Base-by-base conservation (phyloP, 2,888 invertebrate genomes). In the Thecocarcelia acutangulata region DNA sequence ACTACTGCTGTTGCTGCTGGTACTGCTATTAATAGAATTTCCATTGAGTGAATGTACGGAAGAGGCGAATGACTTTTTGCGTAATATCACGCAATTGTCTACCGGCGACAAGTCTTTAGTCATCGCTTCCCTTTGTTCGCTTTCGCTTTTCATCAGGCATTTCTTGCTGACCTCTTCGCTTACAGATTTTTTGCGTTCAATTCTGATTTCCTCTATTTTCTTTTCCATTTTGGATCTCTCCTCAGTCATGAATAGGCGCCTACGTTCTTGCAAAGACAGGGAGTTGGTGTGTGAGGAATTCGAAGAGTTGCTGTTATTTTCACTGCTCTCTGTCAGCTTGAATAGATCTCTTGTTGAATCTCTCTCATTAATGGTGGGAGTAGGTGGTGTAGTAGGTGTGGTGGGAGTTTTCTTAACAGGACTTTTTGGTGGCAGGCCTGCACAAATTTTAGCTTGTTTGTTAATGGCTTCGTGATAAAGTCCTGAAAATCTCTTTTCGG, bases 31-130 rank as follows among this genome's bases (percentile, higher is more conserved):
- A 59, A 80, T 54, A 33, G 76, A 75, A 17, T 73, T 80, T 13
- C 84, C 84, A 33, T 81, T 85, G 13, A 80, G 68, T 2, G 80
- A 80, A 37, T 78, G 72, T 1, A 84, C 63, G 8, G 83, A 72
- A 28, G 85, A 86, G n/a, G 87, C 87, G 81, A 90, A 88, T 5
- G 90, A 89, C 83, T 91, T 91, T 76, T 90, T 90, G 28, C 91
- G 88, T 63, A 91, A 80, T 50, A 91, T 86, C 9, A 90, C 90
- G 3, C 84, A 85, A 69, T 83, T 85, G 12, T 83, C 82, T 0
- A 44, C 54, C 11, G 59, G 59, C 5, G 83, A 79, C 37, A 69
- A 9, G 19, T 75, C 68, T 17, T 75, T 75, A n/a, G 11, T 12
- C 50, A 19, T 33, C 1, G 19, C 11, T 17, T 81, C 83, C 11